Evolutionary conservation across 2,888 invertebrate genomes (phyloP).

Genomic region (Lapara coniferarum): DNA sequence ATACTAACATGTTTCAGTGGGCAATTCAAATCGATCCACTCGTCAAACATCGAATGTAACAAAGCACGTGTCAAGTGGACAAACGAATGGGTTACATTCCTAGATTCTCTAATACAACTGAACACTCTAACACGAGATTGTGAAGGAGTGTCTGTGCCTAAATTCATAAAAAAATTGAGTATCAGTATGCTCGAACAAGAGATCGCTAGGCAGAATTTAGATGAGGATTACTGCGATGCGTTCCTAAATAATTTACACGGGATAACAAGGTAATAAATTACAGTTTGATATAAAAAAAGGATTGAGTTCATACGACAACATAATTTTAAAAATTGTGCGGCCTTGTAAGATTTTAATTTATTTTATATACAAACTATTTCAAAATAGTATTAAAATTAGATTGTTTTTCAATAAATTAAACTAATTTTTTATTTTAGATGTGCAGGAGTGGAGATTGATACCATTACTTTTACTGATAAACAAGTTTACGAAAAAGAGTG

Average conservation of each 20-base stretch:
- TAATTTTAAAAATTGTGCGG: no score
- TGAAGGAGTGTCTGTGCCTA: constrained; percentile 45
- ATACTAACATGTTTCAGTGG: constrained; percentile 34
- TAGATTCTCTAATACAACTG: constrained; percentile 52
- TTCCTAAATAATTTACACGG: constrained; percentile 32
- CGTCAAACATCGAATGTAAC: constrained; percentile 36
- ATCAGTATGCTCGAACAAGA: constrained; percentile 43
- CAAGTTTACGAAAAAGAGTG: constrained; percentile 37
- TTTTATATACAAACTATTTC: no score
- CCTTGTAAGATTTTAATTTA: no score
- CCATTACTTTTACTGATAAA: constrained; percentile 41
- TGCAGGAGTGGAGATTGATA: constrained; percentile 46
- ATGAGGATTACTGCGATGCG: constrained; percentile 37
- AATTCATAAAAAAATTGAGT: constrained; percentile 43
- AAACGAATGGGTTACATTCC: constrained; percentile 48
- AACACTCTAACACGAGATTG: constrained; percentile 39
- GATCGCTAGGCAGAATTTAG: constrained; percentile 25
- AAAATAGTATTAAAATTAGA: not conserved
- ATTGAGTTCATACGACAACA: no score
- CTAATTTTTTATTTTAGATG: constrained; percentile 37
- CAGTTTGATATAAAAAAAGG: no score
- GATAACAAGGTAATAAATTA: constrained; percentile 36
- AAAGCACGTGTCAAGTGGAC: constrained; percentile 44
- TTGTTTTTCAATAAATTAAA: not conserved
- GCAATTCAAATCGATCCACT: constrained; percentile 45